Evolutionary conservation across 1,140 invertebrate genomes (phyloP).

Genomic region (Daktulosphaira vitifoliae): DNA sequence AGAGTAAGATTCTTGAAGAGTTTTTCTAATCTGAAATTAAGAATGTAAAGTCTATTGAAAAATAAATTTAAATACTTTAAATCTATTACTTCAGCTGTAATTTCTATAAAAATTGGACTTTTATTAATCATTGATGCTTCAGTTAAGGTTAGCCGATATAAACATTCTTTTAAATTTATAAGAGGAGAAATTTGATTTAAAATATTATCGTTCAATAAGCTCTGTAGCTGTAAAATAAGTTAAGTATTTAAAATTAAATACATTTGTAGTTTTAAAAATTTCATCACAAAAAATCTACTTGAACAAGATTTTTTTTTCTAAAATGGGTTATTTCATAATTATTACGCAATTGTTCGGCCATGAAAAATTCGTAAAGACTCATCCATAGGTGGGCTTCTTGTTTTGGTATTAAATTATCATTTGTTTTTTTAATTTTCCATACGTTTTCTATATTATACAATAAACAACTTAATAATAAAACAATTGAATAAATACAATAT

Average conservation of each 20-base stretch:
- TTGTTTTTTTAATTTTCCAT: slow-evolving; percentile 13
- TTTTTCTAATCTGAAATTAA: slow-evolving; percentile 47
- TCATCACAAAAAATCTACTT: neutral
- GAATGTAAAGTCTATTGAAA: neutral
- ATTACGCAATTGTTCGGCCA: slow-evolving; percentile 9
- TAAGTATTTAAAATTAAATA: neutral
- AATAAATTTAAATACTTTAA: neutral
- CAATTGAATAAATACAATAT: too few species aligned
- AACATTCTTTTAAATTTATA: slow-evolving; percentile 18
- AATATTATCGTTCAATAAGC: slow-evolving; percentile 8
- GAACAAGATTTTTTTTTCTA: slow-evolving; percentile 24
- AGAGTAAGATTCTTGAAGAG: slow-evolving; percentile 45
- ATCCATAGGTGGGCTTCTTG: slow-evolving; percentile 29
- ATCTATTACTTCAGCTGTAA: slow-evolving; percentile 47
- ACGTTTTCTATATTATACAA: neutral
- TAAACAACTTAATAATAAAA: too few species aligned
- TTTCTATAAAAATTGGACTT: slow-evolving; percentile 49
- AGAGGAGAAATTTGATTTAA: slow-evolving; percentile 21
- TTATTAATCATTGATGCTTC: slow-evolving; percentile 41
- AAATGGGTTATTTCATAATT: slow-evolving; percentile 29
- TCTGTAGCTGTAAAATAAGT: slow-evolving; percentile 14
- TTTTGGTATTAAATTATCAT: slow-evolving; percentile 1
- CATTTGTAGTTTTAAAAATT: neutral
- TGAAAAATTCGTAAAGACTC: slow-evolving; percentile 23
- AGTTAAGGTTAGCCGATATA: neutral